Evolutionary conservation across 64 coral and sea anemone species (phyloP).

Genomic region (Dendrophyllia cribrosa): DNA sequence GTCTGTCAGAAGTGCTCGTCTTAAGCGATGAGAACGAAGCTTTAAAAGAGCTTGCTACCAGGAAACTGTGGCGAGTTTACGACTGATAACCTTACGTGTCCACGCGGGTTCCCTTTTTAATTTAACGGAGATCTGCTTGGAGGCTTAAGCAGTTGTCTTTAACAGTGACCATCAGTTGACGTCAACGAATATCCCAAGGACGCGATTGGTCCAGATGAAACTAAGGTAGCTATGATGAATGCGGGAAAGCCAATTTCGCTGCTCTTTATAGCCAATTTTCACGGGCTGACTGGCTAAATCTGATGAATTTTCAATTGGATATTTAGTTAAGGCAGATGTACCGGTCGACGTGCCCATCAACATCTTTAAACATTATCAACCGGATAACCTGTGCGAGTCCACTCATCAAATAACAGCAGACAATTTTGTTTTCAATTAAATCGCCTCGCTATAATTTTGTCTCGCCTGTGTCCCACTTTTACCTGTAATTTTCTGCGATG

Average conservation of each 20-base stretch:
- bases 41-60: conserved; percentile 6
- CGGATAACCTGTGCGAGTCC: conserved; percentile 50
- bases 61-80: neutral
- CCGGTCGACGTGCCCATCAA: conserved; percentile 20
- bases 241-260: conserved; percentile 45
- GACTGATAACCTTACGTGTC: neutral
- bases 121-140: conserved; percentile 36
- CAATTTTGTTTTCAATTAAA: conserved; percentile 58
- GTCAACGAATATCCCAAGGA: conserved; percentile 2
- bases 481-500: neutral
- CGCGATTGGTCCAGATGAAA: conserved; percentile 28
- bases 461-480: neutral
- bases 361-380: conserved; percentile 44
- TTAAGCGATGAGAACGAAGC: neutral
- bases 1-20: neutral
- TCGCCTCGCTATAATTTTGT: conserved; percentile 3
- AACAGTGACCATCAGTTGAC: conserved; percentile 22
- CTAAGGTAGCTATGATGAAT: conserved; percentile 13
- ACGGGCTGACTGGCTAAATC: conserved; percentile 10
- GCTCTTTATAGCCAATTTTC: conserved; percentile 35
- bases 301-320: conserved; percentile 56
- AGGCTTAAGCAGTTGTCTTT: conserved; percentile 1
- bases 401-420: conserved; percentile 58
- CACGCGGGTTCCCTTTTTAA: neutral
- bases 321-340: conserved; percentile 55